Evolutionary conservation across 2,113 vertebrate genomes (phyloP).

Genomic region (Tragulus kanchil): DNA sequence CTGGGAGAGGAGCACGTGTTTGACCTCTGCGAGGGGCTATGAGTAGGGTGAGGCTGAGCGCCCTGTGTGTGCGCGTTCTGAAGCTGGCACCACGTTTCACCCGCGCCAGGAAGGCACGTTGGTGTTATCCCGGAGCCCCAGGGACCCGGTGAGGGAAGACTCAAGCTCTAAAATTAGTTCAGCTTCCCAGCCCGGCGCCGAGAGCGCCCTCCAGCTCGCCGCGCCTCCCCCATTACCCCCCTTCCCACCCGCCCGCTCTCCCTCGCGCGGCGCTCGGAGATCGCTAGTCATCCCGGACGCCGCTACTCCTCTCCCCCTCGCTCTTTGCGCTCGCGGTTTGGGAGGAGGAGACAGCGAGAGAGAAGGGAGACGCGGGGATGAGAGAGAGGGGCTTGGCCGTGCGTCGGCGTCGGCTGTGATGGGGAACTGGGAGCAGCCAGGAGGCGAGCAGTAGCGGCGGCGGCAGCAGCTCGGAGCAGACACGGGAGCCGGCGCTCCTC

Average conservation of each 20-base stretch:
- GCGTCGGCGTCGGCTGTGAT: slow-evolving; percentile 37
- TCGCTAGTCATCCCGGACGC: slow-evolving; percentile 32
- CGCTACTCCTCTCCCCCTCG: background rate
- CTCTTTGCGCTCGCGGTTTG: slow-evolving; percentile 54
- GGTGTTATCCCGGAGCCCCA: slow-evolving; percentile 10
- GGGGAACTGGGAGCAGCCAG: slow-evolving; percentile 40
- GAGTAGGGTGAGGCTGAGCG: rapidly evolving
- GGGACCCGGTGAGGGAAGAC: slow-evolving; percentile 32
- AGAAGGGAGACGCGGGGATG: background rate
- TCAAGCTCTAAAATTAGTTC: slow-evolving; percentile 78
- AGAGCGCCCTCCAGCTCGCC: slow-evolving; percentile 65
- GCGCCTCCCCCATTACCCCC: background rate
- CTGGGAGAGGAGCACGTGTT: background rate
- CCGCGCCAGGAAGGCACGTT: background rate
- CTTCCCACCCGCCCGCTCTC: background rate
- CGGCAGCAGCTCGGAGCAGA: background rate
- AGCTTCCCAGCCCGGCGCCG: slow-evolving; percentile 48
- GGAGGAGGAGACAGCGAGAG: slow-evolving; percentile 71
- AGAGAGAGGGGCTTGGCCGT: slow-evolving; percentile 30
- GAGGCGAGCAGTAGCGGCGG: slow-evolving; percentile 51
- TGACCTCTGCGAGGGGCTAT: background rate
- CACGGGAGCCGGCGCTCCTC: slow-evolving; percentile 34
- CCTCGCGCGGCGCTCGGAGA: background rate
- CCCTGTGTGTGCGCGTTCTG: background rate
- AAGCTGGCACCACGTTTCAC: background rate